Conservation (phyloP, 1,140 invertebrate genomes). For the Diploscapter pachys region DNA sequence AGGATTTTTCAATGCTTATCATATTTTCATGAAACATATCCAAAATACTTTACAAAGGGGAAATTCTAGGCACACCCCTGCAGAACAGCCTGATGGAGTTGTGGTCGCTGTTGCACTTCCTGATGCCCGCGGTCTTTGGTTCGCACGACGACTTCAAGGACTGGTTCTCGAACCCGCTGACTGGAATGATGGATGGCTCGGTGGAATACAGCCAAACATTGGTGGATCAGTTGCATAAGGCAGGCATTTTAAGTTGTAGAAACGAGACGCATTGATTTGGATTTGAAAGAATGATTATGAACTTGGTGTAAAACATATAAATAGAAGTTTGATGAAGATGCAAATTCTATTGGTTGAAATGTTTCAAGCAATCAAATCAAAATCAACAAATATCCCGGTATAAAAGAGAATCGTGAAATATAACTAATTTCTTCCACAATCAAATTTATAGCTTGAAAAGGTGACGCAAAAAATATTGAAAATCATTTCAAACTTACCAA, state of each 20-base stretch:
- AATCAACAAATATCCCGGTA: too few relatives aligned
- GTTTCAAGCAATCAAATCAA: too few relatives aligned
- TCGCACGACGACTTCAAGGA: slow-evolving; percentile 95
- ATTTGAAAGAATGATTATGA: too few relatives aligned
- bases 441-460: too few relatives aligned
- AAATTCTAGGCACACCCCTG: slow-evolving; percentile 77
- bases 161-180: slow-evolving; percentile 97
- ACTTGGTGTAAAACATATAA: too few relatives aligned
- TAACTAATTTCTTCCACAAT: too few relatives aligned
- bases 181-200: slow-evolving; percentile 94
- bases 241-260: slow-evolving; percentile 55
- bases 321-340: too few relatives aligned
- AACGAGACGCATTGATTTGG: neutral
- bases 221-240: slow-evolving; percentile 92
- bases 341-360: too few relatives aligned
- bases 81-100: slow-evolving; percentile 99
- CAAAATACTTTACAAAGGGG: neutral
- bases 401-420: too few relatives aligned
- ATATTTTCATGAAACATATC: neutral
- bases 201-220: slow-evolving; percentile 88
- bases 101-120: slow-evolving; percentile 99
- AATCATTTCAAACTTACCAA: too few relatives aligned
- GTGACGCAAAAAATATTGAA: too few relatives aligned
- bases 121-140: slow-evolving; percentile 98
- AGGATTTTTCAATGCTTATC: too few relatives aligned